These are phyloP conservation scores for Latrodectus elegans DNA, from an alignment of 2,888 invertebrate genomes.

Conservation along the genomic window DNA sequence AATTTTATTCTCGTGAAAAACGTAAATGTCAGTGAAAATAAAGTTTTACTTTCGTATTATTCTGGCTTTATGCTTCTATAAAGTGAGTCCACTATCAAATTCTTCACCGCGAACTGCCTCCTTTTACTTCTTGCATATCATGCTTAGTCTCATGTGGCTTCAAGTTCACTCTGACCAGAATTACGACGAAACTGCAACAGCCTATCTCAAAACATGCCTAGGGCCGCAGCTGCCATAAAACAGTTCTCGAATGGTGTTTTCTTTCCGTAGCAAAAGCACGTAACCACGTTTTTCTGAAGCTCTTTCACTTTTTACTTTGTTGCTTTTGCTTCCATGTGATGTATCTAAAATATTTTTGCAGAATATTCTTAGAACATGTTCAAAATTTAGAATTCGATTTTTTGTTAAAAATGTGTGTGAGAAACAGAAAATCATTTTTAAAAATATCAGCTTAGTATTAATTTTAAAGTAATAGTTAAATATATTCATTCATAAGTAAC, in stretches of 20 bases:
- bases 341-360: too few species aligned
- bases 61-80: background rate
- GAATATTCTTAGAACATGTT: too few species aligned
- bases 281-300: background rate
- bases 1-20: too few species aligned
- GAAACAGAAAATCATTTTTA: too few species aligned
- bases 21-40: too few species aligned
- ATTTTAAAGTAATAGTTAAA: too few species aligned
- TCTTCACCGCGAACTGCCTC: background rate
- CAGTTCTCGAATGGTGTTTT: constrained; percentile 4
- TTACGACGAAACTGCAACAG: background rate
- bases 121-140: background rate
- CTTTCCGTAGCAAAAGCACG: background rate
- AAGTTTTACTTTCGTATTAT: background rate
- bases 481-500: too few species aligned
- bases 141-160: background rate
- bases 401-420: too few species aligned
- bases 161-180: background rate
- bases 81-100: background rate
- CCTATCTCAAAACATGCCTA: background rate
- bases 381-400: too few species aligned
- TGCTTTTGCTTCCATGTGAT: too few species aligned
- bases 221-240: constrained; percentile 47
- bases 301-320: too few species aligned
- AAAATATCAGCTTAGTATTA: too few species aligned